These are phyloP conservation scores for Hylomyscus alleni DNA, from an alignment of 2,797 vertebrate species.

Conservation along the genomic window DNA sequence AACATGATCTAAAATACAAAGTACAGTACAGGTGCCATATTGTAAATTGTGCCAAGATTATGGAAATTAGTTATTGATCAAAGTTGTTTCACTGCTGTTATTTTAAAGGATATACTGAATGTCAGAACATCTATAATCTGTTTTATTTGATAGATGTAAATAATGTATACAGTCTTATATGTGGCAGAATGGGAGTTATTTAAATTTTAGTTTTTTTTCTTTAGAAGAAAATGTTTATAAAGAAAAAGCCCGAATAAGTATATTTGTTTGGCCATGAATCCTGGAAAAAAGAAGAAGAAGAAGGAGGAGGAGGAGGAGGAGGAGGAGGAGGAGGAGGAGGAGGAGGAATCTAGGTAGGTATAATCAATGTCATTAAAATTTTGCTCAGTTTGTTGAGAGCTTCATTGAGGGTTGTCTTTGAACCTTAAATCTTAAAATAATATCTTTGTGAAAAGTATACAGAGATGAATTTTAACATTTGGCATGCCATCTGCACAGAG, in stretches of 20 bases:
- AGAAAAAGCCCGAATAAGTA: too few species aligned
- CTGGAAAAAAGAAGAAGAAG: too few species aligned
- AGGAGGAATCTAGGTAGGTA: background rate
- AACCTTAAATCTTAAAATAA: conserved; percentile 83
- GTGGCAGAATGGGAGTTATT: conserved; percentile 86
- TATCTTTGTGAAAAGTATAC: conserved; percentile 77
- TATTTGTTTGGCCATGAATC: too few species aligned
- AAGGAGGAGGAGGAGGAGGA: too few species aligned
- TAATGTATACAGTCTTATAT: conserved; percentile 91
- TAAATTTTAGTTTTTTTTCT: too few species aligned
- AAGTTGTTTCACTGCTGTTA: conserved; percentile 82
- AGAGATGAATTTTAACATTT: conserved; percentile 84
- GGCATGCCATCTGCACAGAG: conserved; percentile 85
- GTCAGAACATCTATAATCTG: conserved; percentile 89
- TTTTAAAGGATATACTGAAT: conserved; percentile 84
- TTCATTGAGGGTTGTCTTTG: conserved; percentile 45
- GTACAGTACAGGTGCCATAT: conserved; percentile 70
- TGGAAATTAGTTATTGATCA: conserved; percentile 80
- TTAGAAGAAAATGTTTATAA: too few species aligned
- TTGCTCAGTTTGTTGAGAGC: background rate
- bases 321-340: too few species aligned
- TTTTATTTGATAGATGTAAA: conserved; percentile 93
- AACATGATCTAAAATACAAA: conserved; percentile 43
- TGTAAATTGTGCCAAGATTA: conserved; percentile 87
- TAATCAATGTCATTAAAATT: background rate